Percentiles rank a stretch among this genome's conserved stretches.
Conservation (phyloP, 1,140 invertebrate species). For the Apis laboriosa region DNA sequence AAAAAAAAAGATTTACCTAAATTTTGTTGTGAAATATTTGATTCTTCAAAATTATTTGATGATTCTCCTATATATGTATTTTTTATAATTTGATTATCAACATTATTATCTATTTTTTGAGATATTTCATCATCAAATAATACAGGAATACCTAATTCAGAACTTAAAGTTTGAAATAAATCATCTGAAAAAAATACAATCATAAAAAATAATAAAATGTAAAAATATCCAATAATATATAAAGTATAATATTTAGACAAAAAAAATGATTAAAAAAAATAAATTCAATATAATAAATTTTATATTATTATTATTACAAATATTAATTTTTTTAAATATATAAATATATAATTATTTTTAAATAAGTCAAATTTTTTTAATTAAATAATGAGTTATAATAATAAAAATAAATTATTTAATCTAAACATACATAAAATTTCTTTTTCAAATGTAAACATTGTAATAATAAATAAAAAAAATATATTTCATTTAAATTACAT, state of each 20-base stretch:
- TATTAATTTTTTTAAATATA: no score
- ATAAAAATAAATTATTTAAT: no score
- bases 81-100: constrained; percentile 65
- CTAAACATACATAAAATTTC: neutral
- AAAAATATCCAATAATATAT: neutral
- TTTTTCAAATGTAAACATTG: no score
- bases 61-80: constrained; percentile 42
- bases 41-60: constrained; percentile 50
- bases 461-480: no score
- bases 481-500: no score
- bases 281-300: neutral
- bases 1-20: constrained; percentile 20
- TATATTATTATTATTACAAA: no score
- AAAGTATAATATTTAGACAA: neutral
- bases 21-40: constrained; percentile 35
- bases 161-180: constrained; percentile 72
- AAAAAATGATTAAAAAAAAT: neutral
- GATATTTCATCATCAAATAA: constrained; percentile 62
- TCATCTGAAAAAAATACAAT: constrained; percentile 60
- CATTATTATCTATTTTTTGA: constrained; percentile 49
- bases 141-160: constrained; percentile 71
- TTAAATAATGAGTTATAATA: no score
- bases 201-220: neutral
- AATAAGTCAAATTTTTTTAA: no score
- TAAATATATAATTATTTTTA: no score